Percentiles rank a stretch among this genome's conserved stretches.
phyloP scores from a whole-genome alignment of 2,888 invertebrate genomes.

The Erynnis tages region DNA sequence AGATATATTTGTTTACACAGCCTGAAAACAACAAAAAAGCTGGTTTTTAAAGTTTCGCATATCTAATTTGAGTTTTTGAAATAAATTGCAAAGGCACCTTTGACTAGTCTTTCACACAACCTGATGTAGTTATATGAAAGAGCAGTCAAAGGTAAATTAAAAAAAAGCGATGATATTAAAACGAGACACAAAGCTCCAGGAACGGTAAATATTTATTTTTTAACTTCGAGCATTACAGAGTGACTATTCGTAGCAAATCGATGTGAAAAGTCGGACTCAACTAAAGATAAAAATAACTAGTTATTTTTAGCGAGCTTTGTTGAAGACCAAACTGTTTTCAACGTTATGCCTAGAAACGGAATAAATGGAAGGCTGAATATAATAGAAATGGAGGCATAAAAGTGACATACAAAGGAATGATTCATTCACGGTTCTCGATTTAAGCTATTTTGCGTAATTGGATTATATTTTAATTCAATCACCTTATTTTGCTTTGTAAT shows the following conservation, averaged over 20 bases:
- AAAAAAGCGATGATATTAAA: not conserved
- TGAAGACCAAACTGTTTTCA: slow-evolving; percentile 10
- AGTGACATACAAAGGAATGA: not conserved
- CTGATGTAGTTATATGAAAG: not conserved
- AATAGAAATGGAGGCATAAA: slow-evolving; percentile 4
- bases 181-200: not conserved
- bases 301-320: slow-evolving; percentile 14
- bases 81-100: too few relatives aligned
- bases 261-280: slow-evolving; percentile 11
- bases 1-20: too few relatives aligned
- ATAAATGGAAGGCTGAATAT: slow-evolving; percentile 7
- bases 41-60: too few relatives aligned
- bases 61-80: too few relatives aligned
- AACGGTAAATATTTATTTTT: not conserved
- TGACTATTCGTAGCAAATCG: slow-evolving; percentile 12
- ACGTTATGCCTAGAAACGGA: slow-evolving; percentile 4
- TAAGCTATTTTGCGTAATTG: not conserved
- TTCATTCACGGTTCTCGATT: not conserved
- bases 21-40: too few relatives aligned
- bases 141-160: not conserved
- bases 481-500: not conserved
- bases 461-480: not conserved
- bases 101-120: too few relatives aligned
- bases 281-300: slow-evolving; percentile 5
- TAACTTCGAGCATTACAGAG: slow-evolving; percentile 4